A percentile compares a stretch with the other conserved stretches of the same genome.
Evolutionary conservation across 2,113 vertebrate species (phyloP).

Genomic region (Felis catus): DNA sequence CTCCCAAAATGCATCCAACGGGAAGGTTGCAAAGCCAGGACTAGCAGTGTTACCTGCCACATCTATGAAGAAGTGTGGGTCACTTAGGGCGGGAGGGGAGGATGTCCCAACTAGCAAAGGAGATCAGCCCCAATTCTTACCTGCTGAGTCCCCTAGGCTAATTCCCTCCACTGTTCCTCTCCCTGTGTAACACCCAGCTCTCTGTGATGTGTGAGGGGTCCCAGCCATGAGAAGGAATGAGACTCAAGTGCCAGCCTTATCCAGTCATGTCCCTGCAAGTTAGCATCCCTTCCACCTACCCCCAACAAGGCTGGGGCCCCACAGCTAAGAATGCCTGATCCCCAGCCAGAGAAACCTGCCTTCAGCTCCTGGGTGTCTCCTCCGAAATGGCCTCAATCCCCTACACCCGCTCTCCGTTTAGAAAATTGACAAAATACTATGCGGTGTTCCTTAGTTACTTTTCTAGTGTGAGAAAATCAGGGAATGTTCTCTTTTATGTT

Average conservation of each 20-base stretch:
- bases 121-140: neutral
- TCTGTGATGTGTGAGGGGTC: neutral
- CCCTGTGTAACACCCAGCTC: neutral
- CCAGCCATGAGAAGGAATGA: neutral
- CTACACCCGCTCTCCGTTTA: neutral
- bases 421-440: neutral
- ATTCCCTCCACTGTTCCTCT: neutral
- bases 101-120: neutral
- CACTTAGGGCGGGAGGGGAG: rapidly evolving
- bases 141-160: neutral
- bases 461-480: neutral
- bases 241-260: neutral
- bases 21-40: neutral
- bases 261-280: neutral
- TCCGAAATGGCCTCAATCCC: neutral
- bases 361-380: neutral
- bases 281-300: neutral
- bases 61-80: neutral
- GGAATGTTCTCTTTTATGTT: neutral
- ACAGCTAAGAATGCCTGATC: neutral
- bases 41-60: neutral
- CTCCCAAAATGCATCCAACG: neutral
- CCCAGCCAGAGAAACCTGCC: neutral
- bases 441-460: neutral
- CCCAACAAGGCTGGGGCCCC: neutral